Conservation (phyloP, 2,888 invertebrate genomes). For the Dascillus cervinus region DNA sequence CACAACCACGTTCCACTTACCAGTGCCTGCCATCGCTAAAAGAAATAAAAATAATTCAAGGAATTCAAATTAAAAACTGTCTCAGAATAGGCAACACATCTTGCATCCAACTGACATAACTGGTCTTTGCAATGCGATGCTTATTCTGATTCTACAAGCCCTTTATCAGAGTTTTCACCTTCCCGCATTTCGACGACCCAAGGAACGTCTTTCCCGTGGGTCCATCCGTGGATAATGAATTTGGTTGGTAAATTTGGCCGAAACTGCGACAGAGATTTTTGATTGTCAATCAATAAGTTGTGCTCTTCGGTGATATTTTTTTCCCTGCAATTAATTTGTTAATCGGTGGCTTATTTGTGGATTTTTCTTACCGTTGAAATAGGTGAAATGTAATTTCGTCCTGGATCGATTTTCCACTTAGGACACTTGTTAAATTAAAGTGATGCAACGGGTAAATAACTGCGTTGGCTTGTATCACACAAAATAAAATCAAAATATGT, state of each 20-base stretch:
- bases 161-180: slow-evolving; percentile 22
- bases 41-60: too few species aligned
- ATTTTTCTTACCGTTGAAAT: slow-evolving; percentile 30
- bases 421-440: background rate
- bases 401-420: slow-evolving; percentile 14
- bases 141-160: too few species aligned
- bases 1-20: slow-evolving; percentile 43
- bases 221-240: slow-evolving; percentile 36
- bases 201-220: slow-evolving; percentile 28
- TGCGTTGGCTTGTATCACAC: too few species aligned
- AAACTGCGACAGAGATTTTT: slow-evolving; percentile 26
- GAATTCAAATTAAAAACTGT: too few species aligned
- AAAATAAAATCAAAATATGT: too few species aligned
- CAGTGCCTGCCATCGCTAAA: slow-evolving; percentile 30
- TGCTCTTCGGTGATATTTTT: too few species aligned
- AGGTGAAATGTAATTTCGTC: slow-evolving; percentile 29
- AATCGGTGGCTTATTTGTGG: background rate
- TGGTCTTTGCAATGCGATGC: too few species aligned
- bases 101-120: too few species aligned
- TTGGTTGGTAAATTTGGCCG: slow-evolving; percentile 28
- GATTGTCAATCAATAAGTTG: slow-evolving; percentile 23
- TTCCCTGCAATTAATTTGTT: slow-evolving; percentile 8
- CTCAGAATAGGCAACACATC: too few species aligned
- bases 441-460: too few species aligned
- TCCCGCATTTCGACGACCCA: slow-evolving; percentile 35